Conservation (phyloP, 2,113 vertebrate species). For the Eubucco bourcierii region DNA sequence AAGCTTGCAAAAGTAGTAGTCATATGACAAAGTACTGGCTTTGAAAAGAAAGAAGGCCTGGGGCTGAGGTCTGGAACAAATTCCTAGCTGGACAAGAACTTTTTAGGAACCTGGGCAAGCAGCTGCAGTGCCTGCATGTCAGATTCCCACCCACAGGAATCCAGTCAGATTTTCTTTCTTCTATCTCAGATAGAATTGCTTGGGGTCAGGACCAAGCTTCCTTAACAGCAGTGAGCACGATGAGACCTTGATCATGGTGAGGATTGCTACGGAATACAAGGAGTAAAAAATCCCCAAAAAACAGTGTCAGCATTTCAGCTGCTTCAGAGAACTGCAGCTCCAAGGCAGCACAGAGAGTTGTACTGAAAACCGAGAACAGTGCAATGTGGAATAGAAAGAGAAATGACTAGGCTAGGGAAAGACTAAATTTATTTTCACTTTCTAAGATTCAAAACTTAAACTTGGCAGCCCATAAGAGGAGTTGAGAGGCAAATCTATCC, state of each 20-base stretch:
- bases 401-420: not conserved
- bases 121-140: constrained; percentile 7
- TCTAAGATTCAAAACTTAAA: not conserved
- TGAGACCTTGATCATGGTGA: not conserved
- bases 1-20: not conserved
- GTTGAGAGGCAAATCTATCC: not conserved
- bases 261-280: not conserved
- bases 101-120: constrained; percentile 26
- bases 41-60: constrained; percentile 16
- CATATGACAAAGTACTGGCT: not conserved
- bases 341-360: not conserved
- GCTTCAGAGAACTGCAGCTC: constrained; percentile 3
- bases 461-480: not conserved
- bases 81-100: not conserved
- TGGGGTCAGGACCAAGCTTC: not conserved
- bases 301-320: not conserved
- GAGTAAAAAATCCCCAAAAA: not conserved
- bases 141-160: not conserved
- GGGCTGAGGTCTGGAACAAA: constrained; percentile 11
- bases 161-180: not conserved
- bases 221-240: not conserved
- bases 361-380: not conserved
- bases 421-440: not conserved
- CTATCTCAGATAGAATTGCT: not conserved
- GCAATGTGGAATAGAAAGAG: not conserved